Conservation (phyloP, 2,797 vertebrate genomes). For the Martes flavigula region DNA sequence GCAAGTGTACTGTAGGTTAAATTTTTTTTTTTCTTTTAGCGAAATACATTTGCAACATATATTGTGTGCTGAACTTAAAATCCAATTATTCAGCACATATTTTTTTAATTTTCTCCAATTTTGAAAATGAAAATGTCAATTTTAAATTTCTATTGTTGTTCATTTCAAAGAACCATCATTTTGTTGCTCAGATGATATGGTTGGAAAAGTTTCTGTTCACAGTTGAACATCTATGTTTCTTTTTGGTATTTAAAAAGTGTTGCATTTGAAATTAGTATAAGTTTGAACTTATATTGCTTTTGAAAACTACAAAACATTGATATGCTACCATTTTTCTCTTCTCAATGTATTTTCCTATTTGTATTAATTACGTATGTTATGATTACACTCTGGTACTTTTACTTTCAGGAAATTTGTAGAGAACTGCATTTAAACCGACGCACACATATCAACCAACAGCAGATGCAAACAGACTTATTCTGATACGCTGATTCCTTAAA, state of each 20-base stretch:
- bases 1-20: background rate
- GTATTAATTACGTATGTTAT: background rate
- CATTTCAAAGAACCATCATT: background rate
- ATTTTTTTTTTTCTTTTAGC: background rate
- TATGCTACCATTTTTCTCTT: background rate
- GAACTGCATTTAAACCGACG: constrained; percentile 48
- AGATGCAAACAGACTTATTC: background rate
- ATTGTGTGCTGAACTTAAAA: background rate
- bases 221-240: background rate
- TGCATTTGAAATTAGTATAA: background rate
- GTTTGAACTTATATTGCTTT: background rate
- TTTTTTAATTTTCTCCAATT: background rate
- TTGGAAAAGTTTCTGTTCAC: background rate
- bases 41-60: background rate
- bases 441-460: background rate
- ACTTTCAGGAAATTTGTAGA: constrained; percentile 62
- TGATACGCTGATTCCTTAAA: background rate
- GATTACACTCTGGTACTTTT: constrained; percentile 37
- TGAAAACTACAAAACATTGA: background rate
- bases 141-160: background rate
- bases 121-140: background rate
- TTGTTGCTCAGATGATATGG: background rate
- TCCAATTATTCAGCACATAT: background rate
- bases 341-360: background rate
- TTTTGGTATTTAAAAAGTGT: background rate